Evolutionary conservation across 2,888 invertebrate genomes (phyloP), one percentile per base, ranked within the genome.

Genomic region (Deilephila elpenor): DNA sequence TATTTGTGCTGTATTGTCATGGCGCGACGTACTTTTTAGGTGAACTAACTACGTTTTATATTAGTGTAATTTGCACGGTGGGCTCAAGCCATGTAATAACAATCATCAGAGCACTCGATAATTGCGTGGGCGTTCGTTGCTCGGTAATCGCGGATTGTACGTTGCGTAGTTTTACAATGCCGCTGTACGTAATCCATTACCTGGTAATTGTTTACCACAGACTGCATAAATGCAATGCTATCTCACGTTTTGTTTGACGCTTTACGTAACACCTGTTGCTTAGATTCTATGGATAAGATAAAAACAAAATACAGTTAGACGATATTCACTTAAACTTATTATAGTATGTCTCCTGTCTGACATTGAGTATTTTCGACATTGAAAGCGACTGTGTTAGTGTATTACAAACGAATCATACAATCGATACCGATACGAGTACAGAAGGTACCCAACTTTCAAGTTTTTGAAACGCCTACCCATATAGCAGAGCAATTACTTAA

Each of bases 151-250:
- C n/a, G n/a, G 56, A 62, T 62, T 32, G 60, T 29, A 7, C 20
- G 64, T 64, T 67, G 67, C 67, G 67, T 67, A 67, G 51, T 20
- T 64, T 44, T 20, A 25, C 44, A 44, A 44, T 44, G 14, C 64
- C 44, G 64, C 19, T 64, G 44, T 67, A 67, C 67, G 67, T 67
- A 67, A 67, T 67, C 25, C 67, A 67, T 67, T 67, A 67, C 25
- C 67, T 67, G 17, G 67, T 67, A 67, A 67, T 67, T 51, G 25
- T 67, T 67, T 67, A 67, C 67, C 67, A 51, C 67, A 67, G 25
- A 51, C 25, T 14, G 20, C 20, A 51, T 67, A 51, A 51, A 51
- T 67, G 44, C 25, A 67, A 67, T 67, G 6, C 67, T 67, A 67
- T 67, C 67, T 67, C 44, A 67, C 67, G 67, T 25, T 67, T 67